Base-by-base conservation (phyloP, 2,888 invertebrate species). In the Microdon myrmicae region DNA sequence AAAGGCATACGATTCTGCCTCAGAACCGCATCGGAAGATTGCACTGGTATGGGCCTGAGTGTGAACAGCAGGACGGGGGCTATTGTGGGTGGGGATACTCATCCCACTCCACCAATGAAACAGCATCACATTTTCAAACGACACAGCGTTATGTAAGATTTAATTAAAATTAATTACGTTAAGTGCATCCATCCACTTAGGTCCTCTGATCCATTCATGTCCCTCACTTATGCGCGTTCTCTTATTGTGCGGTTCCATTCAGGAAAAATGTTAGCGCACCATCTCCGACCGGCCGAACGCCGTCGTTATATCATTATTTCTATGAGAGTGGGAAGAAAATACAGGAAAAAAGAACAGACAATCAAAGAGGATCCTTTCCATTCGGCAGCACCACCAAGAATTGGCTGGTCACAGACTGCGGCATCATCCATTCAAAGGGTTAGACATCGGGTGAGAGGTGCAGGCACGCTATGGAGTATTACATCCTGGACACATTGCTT, bases 121-220 rank as follows among this genome's bases (percentile, higher is more conserved):
- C 47, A 45, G 58, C 58, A 58, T 47, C 17, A 43, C 64, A 53
- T 47, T 58, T 58, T 58, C 64, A 64, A 64, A 64, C 64, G 58
- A 64, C 56, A 64, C 64, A 64, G 59, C 59, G 59, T 66, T 66
- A 66, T 66, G 66, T 66, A 66, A 66, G 66, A 66, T 66, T 66
- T 66, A 66, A 66, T 66, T 66, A 66, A 66, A 66, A 59, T 66
- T 66, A 66, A 66, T 66, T 66, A 66, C 66, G 54, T 66, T 66
- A 66, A 66, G 66, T 66, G 66, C 66, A 66, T 59, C 59, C 59
- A 66, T 48, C 58, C 59, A 56, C 58, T 53, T 48, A 44, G 9
- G 49, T 35, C 47, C 29, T 34, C 8, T 14, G 9, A 28, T 19
- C 25, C 34, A 8, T 28, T 51, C 32, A 20, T 14, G n/a, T 39